Conservation (phyloP, 2,113 vertebrate genomes). For the Psettodes erumei region DNA sequence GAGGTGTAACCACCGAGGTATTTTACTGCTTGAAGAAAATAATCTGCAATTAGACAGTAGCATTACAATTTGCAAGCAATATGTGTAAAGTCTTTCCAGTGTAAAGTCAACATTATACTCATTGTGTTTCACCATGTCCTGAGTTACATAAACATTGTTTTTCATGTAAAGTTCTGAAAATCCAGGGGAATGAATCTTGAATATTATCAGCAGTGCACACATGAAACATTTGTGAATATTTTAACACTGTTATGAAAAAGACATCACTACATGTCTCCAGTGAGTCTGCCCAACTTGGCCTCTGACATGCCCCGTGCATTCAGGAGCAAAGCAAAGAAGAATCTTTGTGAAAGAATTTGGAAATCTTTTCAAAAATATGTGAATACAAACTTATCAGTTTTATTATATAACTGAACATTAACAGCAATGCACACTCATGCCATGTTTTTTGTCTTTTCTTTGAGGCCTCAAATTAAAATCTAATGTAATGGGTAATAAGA, state of each 20-base stretch:
- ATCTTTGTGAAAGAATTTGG: not conserved
- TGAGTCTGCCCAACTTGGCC: not conserved
- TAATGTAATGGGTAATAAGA: no score
- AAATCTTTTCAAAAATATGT: not conserved
- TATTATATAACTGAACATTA: not conserved
- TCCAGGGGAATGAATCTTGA: not conserved
- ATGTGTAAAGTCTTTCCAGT: no score
- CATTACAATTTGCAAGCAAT: not conserved
- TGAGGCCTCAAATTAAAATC: not conserved
- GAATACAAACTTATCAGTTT: no score
- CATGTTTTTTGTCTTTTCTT: not conserved
- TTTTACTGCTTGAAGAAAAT: not conserved
- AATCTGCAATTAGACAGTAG: not conserved
- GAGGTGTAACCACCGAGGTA: not conserved
- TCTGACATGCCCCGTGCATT: not conserved
- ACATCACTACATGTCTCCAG: not conserved
- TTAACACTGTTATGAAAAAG: not conserved
- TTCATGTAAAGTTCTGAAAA: not conserved
- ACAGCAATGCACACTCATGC: not conserved
- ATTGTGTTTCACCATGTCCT: not conserved
- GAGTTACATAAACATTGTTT: not conserved
- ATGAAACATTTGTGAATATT: not conserved
- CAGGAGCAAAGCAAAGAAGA: not conserved
- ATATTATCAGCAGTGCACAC: not conserved
- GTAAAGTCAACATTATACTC: no score